Evolutionary conservation across 2,113 vertebrate genomes (phyloP).

Genomic region (Bagarius yarrelli): DNA sequence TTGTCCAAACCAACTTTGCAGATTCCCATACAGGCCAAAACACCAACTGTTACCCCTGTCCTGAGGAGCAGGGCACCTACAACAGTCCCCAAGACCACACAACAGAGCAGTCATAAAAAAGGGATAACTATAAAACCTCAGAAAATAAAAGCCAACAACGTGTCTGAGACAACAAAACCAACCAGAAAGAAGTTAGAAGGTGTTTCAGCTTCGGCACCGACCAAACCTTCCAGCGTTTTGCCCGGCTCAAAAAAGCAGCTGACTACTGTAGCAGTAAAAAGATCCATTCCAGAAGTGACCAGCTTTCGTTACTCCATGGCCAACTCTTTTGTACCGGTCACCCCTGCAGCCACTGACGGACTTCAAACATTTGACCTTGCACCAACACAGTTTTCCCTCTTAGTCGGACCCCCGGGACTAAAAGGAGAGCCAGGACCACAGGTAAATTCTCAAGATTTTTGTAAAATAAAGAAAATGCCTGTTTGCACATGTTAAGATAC

Average conservation of each 20-base stretch:
- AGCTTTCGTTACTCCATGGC: conserved; percentile 59
- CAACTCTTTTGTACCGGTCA: conserved; percentile 62
- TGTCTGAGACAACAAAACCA: conserved; percentile 48
- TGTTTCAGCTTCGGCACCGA: conserved; percentile 54
- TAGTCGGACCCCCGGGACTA: conserved; percentile 77
- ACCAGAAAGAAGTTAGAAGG: conserved; percentile 46
- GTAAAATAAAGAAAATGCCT: neutral
- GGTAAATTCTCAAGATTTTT: conserved; percentile 69
- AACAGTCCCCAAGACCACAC: conserved; percentile 51
- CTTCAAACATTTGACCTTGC: conserved; percentile 78
- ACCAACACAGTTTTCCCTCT: conserved; percentile 77
- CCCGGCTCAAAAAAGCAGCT: conserved; percentile 47
- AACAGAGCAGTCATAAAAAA: conserved; percentile 45
- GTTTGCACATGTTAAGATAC: neutral
- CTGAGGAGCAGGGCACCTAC: conserved; percentile 50
- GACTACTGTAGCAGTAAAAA: conserved; percentile 53
- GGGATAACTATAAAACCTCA: conserved; percentile 54
- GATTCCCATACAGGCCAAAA: conserved; percentile 46
- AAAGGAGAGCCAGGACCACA: conserved; percentile 87
- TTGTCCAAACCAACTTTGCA: conserved; percentile 57
- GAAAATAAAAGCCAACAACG: conserved; percentile 55
- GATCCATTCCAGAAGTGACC: conserved; percentile 57
- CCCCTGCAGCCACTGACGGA: conserved; percentile 72
- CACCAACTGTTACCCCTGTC: conserved; percentile 53
- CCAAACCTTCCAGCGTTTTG: conserved; percentile 35